These are phyloP conservation scores for Rhinoptilus africanus DNA, from an alignment of 2,113 vertebrate species.

Conservation along the genomic window DNA sequence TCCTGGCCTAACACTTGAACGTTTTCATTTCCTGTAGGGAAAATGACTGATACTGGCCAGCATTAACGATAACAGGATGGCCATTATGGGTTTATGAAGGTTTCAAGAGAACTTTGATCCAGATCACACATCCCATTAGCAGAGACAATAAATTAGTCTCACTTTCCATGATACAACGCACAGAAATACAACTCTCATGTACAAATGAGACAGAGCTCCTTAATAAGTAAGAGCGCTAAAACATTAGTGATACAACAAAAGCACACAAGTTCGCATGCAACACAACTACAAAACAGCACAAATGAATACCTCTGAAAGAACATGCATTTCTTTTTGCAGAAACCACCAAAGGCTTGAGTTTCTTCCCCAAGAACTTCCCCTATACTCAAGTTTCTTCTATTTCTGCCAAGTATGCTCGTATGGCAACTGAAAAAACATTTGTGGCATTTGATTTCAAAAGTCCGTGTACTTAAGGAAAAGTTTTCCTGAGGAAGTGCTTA, in stretches of 20 bases:
- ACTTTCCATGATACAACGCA: neutral
- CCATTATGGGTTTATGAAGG: neutral
- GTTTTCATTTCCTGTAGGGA: conserved; percentile 6
- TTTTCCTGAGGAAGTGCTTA: conserved; percentile 11
- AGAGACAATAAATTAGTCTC: neutral
- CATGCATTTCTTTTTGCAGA: neutral
- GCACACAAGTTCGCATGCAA: neutral
- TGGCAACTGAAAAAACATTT: neutral
- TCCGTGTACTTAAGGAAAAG: neutral
- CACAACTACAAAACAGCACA: neutral
- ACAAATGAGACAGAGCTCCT: neutral
- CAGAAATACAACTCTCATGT: neutral
- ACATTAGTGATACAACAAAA: neutral
- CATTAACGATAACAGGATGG: neutral
- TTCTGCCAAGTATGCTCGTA: neutral
- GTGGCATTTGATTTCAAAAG: conserved; percentile 25
- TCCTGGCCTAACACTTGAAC: neutral
- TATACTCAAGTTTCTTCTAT: neutral
- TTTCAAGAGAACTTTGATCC: conserved; percentile 17
- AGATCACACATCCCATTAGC: neutral
- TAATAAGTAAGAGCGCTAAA: neutral
- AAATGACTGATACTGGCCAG: neutral
- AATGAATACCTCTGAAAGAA: neutral
- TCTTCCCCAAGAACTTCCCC: neutral
- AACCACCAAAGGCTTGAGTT: neutral